Evolutionary conservation across 2,888 invertebrate genomes (phyloP).

Genomic region (Phyllotreta striolata): DNA sequence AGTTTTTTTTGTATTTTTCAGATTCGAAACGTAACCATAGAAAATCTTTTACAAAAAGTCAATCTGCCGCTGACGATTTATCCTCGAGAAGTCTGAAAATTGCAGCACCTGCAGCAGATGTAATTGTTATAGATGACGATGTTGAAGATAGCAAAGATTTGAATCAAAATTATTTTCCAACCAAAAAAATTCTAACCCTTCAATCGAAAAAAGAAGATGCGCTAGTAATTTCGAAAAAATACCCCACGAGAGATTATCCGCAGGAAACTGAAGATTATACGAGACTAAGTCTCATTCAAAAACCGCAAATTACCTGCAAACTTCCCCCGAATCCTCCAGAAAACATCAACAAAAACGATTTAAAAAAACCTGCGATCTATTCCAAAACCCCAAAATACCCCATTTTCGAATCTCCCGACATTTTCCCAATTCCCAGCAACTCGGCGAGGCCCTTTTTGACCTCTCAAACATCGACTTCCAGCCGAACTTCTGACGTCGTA

Average conservation of each 20-base stretch:
- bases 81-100: neutral
- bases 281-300: no score
- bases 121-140: slow-evolving; percentile 26
- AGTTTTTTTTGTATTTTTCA: slow-evolving; percentile 11
- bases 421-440: neutral
- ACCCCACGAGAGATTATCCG: neutral
- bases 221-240: neutral
- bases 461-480: neutral
- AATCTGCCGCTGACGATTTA: neutral
- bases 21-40: neutral
- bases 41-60: neutral
- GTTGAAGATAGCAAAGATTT: slow-evolving; percentile 14
- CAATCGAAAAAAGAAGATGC: neutral
- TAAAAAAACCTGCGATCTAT: neutral
- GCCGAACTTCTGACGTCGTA: neutral
- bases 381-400: slow-evolving; percentile 7
- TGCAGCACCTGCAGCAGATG: neutral
- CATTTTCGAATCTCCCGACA: slow-evolving; percentile 10
- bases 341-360: neutral
- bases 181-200: neutral
- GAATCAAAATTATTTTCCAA: slow-evolving; percentile 24
- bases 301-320: no score
- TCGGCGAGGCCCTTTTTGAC: neutral
- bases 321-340: neutral
- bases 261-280: neutral